Conservation (phyloP, 2,113 vertebrate species). For the Physeter macrocephalus region DNA sequence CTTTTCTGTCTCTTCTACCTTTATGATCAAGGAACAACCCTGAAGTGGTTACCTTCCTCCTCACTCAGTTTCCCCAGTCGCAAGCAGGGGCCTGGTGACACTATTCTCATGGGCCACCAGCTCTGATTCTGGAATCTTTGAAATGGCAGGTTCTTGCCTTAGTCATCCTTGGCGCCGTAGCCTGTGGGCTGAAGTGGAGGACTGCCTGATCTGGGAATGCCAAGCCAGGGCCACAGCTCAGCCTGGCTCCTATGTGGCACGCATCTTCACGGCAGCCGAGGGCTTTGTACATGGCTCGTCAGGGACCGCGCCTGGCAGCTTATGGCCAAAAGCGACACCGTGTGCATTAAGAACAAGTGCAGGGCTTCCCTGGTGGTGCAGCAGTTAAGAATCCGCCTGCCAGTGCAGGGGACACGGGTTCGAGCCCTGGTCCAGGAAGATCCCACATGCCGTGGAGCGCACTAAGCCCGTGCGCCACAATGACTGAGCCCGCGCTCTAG, state of each 20-base stretch:
- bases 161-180: background rate
- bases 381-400: too few relatives aligned
- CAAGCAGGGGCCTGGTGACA: background rate
- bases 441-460: too few relatives aligned
- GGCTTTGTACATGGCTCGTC: background rate
- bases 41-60: background rate
- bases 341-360: background rate
- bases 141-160: background rate
- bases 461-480: too few relatives aligned
- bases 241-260: background rate
- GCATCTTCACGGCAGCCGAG: fast-evolving
- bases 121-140: background rate
- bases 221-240: background rate
- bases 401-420: too few relatives aligned
- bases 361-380: too few relatives aligned
- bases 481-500: too few relatives aligned
- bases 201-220: fast-evolving
- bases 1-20: background rate
- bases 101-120: background rate
- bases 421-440: too few relatives aligned
- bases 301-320: background rate
- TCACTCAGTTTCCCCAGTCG: background rate
- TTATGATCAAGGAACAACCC: background rate
- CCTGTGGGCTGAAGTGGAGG: background rate
- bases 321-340: fast-evolving